Base-by-base conservation (phyloP, 2,888 invertebrate genomes). In the Palloptera scutellata region DNA sequence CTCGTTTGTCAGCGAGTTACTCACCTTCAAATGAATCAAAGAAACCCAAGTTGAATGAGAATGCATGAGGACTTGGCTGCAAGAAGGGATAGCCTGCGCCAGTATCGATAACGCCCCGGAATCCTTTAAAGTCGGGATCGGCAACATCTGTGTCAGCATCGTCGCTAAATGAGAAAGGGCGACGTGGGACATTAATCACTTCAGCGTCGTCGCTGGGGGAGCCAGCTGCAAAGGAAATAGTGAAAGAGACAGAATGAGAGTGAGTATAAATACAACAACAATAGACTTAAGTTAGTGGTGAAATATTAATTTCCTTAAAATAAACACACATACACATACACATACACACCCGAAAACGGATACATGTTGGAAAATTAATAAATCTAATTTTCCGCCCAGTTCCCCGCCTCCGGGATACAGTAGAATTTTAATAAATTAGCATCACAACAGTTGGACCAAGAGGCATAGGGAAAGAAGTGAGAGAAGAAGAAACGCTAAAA, bases 21-120 rank as follows among this genome's bases (percentile, higher is more conserved):
- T 79, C 72, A 85, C 85, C 83, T 73, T 83, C 84, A 74, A 85
- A 84, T 61, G 81, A 77, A 70, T 80, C 79, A 73, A 84, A 79
- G 76, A 84, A 78, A 63, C 83, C 83, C 58, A 79, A 70, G 72
- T 77, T 79, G 63, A 78, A 75, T 51, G 75, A 74, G 70, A 84
- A 81, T 19, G 78, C 70, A 54, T 79, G 77, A 15, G 83, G 82
- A 74, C 74, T 73, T 17, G 79, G 73, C 64, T 81, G 79, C 66
- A 82, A 74, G 76, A 84, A 84, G 61, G 84, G 84, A 77, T 79
- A 76, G n/a, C 77, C 79, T 11, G 70, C 72, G 13, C 81, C 84
- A 13, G 85, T 85, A 70, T 84, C 85, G 63, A 85, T 77, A 58
- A 84, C 79, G 66, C 84, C 84, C 73, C 77, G 77, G 71, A 84